Percentiles rank a stretch among this genome's conserved stretches.
Evolutionary conservation across 2,888 invertebrate genomes (phyloP).

Genomic region (Scaptomyza caliginosa): DNA sequence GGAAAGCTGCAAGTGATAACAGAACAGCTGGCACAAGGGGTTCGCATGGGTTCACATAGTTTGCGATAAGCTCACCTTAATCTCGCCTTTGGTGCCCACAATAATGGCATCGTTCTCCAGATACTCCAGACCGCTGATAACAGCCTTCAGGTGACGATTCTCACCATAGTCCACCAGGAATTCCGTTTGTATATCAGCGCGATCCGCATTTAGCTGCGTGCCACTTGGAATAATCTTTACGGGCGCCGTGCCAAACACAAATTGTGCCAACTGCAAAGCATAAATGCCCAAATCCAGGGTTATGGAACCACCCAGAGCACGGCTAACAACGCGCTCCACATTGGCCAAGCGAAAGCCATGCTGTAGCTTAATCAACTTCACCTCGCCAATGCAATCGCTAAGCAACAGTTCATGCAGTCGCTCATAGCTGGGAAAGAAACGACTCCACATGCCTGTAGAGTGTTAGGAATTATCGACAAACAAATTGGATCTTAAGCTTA

Average conservation of each 20-base stretch:
- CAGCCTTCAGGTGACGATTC: constrained; percentile 73
- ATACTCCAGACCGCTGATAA: constrained; percentile 67
- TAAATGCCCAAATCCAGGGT: constrained; percentile 92
- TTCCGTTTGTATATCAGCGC: constrained; percentile 86
- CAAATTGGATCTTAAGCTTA: constrained; percentile 8
- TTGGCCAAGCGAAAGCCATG: constrained; percentile 58
- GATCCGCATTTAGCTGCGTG: constrained; percentile 87
- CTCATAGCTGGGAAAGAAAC: constrained; percentile 91
- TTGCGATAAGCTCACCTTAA: constrained; percentile 71
- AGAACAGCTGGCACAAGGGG: not conserved
- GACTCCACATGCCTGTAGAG: constrained; percentile 89
- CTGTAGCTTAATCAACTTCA: constrained; percentile 85
- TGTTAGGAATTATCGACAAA: too few relatives aligned
- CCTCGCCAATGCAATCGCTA: constrained; percentile 88
- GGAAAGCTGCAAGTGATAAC: constrained; percentile 84
- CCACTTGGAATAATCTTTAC: constrained; percentile 88
- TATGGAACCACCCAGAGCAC: constrained; percentile 91
- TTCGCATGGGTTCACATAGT: not conserved
- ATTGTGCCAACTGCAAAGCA: constrained; percentile 89
- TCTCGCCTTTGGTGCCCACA: constrained; percentile 82
- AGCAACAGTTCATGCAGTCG: constrained; percentile 88
- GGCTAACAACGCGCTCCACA: constrained; percentile 83
- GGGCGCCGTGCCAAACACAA: constrained; percentile 89
- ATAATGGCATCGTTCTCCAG: constrained; percentile 80
- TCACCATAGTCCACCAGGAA: constrained; percentile 79